A percentile compares a stretch with the other conserved stretches of the same genome.
Conservation (phyloP, 2,113 vertebrate genomes). For the cat (Felis catus) region DNA sequence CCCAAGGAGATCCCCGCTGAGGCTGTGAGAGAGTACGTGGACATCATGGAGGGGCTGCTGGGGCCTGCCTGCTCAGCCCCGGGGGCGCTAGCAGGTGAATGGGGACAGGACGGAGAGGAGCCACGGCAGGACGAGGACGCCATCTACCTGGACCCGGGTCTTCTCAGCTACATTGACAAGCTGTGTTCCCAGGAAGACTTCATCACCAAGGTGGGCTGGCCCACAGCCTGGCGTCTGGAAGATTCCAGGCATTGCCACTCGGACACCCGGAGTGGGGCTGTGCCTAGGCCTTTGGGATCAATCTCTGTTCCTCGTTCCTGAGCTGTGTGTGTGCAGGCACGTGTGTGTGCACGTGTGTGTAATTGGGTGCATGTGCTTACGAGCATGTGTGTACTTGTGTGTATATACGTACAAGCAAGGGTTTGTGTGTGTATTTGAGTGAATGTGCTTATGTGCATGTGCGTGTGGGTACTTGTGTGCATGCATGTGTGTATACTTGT, state of each 20-base stretch:
- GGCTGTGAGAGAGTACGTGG: conserved; percentile 66
- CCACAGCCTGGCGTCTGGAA: background rate
- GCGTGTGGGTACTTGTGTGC: no score
- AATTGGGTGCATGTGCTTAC: no score
- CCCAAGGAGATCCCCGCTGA: conserved; percentile 55
- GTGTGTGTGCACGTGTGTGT: no score
- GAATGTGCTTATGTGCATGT: no score
- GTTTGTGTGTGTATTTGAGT: no score
- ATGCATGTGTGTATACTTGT: no score
- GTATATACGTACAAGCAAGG: no score
- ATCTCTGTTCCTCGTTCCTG: background rate
- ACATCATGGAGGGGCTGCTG: conserved; percentile 63
- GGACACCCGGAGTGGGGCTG: background rate
- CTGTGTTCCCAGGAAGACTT: conserved; percentile 75
- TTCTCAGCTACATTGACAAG: conserved; percentile 76
- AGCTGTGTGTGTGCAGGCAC: no score
- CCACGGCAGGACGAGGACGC: background rate
- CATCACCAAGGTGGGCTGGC: conserved; percentile 66
- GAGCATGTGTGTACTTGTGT: no score
- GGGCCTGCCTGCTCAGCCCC: background rate
- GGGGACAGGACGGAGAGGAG: background rate
- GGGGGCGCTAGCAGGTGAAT: background rate
- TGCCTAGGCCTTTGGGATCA: background rate
- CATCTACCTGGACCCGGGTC: background rate
- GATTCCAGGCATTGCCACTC: no score